A percentile compares a stretch with the other conserved stretches of the same genome.
Conservation (phyloP, 2,888 invertebrate species). For the Hemistola chrysoprasaria region DNA sequence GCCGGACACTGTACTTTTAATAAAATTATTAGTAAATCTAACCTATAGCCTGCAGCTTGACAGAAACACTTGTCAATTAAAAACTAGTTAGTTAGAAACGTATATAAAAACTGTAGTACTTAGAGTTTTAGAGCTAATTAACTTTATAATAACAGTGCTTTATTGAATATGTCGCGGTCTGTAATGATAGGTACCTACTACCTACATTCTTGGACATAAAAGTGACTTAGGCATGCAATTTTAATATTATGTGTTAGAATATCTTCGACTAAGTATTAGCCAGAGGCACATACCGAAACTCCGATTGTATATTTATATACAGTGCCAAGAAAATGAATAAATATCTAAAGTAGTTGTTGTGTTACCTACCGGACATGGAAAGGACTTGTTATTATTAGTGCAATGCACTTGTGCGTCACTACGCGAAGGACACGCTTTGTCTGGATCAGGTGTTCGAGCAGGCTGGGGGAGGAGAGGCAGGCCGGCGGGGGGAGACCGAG, state of each 20-base stretch:
- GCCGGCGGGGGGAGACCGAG: constrained; percentile 51
- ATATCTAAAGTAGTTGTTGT: constrained; percentile 31
- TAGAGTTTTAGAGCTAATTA: constrained; percentile 8
- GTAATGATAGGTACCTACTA: too few relatives aligned
- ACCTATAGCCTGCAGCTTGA: constrained; percentile 11
- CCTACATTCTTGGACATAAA: too few relatives aligned
- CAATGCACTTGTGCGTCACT: constrained; percentile 79
- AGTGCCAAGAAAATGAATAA: constrained; percentile 18
- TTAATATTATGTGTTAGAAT: too few relatives aligned
- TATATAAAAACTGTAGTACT: constrained; percentile 8
- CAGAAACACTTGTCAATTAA: not conserved
- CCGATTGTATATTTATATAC: not conserved
- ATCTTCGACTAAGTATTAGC: too few relatives aligned
- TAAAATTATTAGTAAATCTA: constrained; percentile 3
- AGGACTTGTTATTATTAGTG: constrained; percentile 69
- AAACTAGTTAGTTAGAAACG: constrained; percentile 8
- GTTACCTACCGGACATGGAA: constrained; percentile 68
- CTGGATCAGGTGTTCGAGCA: constrained; percentile 70
- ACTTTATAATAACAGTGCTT: constrained; percentile 1
- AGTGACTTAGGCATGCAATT: too few relatives aligned
- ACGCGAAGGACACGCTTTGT: constrained; percentile 77
- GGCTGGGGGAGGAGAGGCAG: constrained; percentile 27
- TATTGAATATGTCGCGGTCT: not conserved
- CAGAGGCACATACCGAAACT: too few relatives aligned
- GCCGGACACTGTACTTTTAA: too few relatives aligned